These are phyloP conservation scores for Labroides dimidiatus DNA, from an alignment of 2,797 vertebrate genomes.

Conservation along the genomic window DNA sequence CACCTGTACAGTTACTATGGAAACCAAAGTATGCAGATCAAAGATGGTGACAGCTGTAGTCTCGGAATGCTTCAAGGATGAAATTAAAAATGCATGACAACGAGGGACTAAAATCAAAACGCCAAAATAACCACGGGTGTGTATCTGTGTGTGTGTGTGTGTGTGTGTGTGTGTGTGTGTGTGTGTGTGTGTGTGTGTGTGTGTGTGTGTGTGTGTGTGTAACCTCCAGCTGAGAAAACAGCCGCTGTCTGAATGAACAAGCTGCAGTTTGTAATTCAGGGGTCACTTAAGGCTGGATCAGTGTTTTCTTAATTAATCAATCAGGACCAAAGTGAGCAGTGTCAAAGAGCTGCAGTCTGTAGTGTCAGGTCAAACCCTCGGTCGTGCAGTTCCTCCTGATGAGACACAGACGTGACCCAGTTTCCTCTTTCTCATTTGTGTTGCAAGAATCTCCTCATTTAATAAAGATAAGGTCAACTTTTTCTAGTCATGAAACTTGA, in stretches of 20 bases:
- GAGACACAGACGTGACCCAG: background rate
- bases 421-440: background rate
- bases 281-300: background rate
- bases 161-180: background rate
- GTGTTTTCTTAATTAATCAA: background rate
- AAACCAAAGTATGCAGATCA: constrained; percentile 12
- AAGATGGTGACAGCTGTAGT: constrained; percentile 9
- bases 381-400: background rate
- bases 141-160: background rate
- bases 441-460: background rate
- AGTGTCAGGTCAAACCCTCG: background rate
- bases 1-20: constrained; percentile 1
- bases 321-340: background rate
- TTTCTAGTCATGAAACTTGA: constrained; percentile 31
- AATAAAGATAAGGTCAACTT: constrained; percentile 14
- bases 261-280: background rate
- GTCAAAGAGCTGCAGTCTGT: background rate
- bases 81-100: background rate
- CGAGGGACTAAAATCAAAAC: background rate
- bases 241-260: background rate
- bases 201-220: background rate
- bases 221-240: constrained; percentile 29
- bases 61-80: background rate
- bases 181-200: background rate
- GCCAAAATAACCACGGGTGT: constrained; percentile 1